Evolutionary conservation across 2,888 invertebrate species (phyloP).

Genomic region (Smittia aterrima): DNA sequence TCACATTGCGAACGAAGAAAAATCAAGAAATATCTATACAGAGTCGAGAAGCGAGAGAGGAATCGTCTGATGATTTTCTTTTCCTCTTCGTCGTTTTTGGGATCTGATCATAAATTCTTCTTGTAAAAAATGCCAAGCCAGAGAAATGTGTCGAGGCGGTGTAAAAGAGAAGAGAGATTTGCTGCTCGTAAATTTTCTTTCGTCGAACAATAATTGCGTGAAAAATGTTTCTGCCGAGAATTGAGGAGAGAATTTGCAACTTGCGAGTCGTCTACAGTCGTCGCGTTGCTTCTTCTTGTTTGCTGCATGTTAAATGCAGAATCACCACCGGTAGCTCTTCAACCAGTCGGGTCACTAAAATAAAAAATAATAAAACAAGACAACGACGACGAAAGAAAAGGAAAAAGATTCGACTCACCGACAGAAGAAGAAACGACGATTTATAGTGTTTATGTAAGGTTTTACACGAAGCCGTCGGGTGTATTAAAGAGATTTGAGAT

Average conservation of each 20-base stretch:
- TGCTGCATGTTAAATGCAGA: neutral
- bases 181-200: slow-evolving; percentile 18
- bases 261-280: neutral
- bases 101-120: slow-evolving; percentile 22
- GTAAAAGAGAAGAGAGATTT: slow-evolving; percentile 13
- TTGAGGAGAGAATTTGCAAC: neutral
- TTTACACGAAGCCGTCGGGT: slow-evolving; percentile 35
- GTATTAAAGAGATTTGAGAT: slow-evolving; percentile 38
- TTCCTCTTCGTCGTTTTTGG: neutral
- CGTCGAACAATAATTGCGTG: slow-evolving; percentile 29
- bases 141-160: slow-evolving; percentile 19
- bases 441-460: slow-evolving; percentile 40
- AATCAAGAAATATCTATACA: neutral
- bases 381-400: neutral
- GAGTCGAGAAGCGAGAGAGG: neutral
- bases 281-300: neutral
- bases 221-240: slow-evolving; percentile 24
- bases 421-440: slow-evolving; percentile 13
- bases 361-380: neutral
- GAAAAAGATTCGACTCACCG: slow-evolving; percentile 32
- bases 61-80: slow-evolving; percentile 15
- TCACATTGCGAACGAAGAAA: neutral
- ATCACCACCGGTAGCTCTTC: slow-evolving; percentile 11
- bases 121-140: slow-evolving; percentile 12
- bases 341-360: slow-evolving; percentile 28